phyloP scores from a whole-genome alignment of 2,888 invertebrate species.

The Torymus auratus region DNA sequence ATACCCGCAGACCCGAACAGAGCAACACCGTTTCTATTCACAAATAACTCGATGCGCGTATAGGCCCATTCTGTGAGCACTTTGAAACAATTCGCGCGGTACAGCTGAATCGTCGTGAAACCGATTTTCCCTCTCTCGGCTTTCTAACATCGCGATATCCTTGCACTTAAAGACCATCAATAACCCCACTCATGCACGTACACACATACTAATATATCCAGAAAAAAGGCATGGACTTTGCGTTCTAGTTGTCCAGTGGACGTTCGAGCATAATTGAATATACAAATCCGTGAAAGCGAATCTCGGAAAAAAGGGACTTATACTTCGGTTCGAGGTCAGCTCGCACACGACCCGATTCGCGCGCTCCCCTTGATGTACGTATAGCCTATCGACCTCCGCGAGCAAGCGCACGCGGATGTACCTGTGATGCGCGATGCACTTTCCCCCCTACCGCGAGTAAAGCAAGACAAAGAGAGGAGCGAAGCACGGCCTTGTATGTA shows the following conservation, averaged over 20 bases:
- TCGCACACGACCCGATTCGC: slow-evolving; percentile 60
- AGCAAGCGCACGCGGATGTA: slow-evolving; percentile 28
- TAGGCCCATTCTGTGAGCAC: too few relatives aligned
- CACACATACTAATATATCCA: too few relatives aligned
- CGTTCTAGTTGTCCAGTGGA: slow-evolving; percentile 19
- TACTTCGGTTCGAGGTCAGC: slow-evolving; percentile 48
- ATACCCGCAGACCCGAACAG: too few relatives aligned
- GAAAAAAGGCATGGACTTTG: not conserved
- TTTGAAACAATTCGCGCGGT: too few relatives aligned
- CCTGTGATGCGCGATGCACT: not conserved
- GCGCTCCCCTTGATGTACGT: slow-evolving; percentile 14
- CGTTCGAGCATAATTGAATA: slow-evolving; percentile 19
- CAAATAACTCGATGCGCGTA: too few relatives aligned
- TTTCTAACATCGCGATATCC: slow-evolving; percentile 28
- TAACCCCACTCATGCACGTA: slow-evolving; percentile 3
- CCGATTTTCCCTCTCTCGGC: slow-evolving; percentile 1
- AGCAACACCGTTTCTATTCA: too few relatives aligned
- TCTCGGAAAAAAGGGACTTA: slow-evolving; percentile 34
- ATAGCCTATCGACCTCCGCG: slow-evolving; percentile 47
- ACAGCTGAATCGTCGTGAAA: slow-evolving; percentile 5
- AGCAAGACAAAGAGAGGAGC: not conserved
- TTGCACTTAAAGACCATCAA: slow-evolving; percentile 2
- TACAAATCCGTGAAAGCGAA: slow-evolving; percentile 58
- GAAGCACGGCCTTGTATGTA: too few relatives aligned
- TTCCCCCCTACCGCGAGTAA: not conserved